These are phyloP conservation scores for Drosophila sucinea DNA, from an alignment of 1,140 invertebrate species.

Conservation along the genomic window DNA sequence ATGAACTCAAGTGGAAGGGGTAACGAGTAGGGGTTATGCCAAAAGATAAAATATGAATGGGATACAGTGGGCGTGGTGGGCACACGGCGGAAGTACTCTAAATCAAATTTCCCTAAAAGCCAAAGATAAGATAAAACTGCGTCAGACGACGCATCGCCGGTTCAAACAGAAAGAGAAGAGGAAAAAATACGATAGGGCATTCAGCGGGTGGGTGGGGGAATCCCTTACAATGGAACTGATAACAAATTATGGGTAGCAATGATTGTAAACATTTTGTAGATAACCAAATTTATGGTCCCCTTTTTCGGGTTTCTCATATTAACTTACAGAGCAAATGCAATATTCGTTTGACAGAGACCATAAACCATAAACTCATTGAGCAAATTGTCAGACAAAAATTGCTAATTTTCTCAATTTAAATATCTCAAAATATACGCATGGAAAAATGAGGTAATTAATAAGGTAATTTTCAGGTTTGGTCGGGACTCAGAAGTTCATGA, in stretches of 20 bases:
- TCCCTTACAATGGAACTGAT: neutral
- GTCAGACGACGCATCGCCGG: conserved; percentile 22
- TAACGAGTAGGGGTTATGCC: neutral
- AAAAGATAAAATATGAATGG: conserved; percentile 31
- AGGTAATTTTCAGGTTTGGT: too few species aligned
- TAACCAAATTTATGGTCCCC: conserved; percentile 1
- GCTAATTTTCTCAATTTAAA: too few species aligned
- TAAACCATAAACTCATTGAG: too few species aligned
- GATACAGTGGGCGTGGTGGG: conserved; percentile 37
- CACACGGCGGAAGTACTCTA: conserved; percentile 61
- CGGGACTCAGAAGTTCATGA: too few species aligned
- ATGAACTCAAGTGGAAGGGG: conserved; percentile 1
- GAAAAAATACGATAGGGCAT: conserved; percentile 1
- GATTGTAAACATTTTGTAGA: neutral
- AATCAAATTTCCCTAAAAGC: conserved; percentile 70
- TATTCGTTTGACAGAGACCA: too few species aligned
- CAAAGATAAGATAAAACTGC: conserved; percentile 67
- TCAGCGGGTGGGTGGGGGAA: neutral
- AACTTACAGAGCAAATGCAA: too few species aligned
- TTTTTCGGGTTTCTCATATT: neutral
- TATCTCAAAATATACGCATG: too few species aligned
- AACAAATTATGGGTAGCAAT: conserved; percentile 9
- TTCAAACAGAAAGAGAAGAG: neutral
- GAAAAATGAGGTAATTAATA: too few species aligned
- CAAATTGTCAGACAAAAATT: too few species aligned